Conservation (phyloP, 2,888 invertebrate genomes). For the Cepaea hortensis region DNA sequence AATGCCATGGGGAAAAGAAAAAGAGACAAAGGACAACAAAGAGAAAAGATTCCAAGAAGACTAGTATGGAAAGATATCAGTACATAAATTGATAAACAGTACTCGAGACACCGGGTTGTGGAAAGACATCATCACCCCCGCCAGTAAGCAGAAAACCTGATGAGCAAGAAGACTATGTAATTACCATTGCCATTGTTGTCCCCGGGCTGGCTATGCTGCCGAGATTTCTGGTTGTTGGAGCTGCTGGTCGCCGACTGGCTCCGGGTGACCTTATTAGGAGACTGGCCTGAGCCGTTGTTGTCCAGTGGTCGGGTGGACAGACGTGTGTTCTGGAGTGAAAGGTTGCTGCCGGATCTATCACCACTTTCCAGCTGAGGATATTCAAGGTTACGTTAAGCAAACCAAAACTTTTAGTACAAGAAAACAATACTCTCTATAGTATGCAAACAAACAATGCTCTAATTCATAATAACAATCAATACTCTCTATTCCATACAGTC, state of each 20-base stretch:
- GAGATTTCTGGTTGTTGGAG: slow-evolving; percentile 80
- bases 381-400: no score
- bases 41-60: background rate
- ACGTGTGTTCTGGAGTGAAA: slow-evolving; percentile 85
- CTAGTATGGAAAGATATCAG: no score
- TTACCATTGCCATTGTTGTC: slow-evolving; percentile 77
- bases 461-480: no score
- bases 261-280: slow-evolving; percentile 92
- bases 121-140: no score
- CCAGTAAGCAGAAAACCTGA: no score
- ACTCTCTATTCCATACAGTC: no score
- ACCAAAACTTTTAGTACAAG: no score
- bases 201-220: slow-evolving; percentile 83
- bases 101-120: no score
- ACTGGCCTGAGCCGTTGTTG: slow-evolving; percentile 81
- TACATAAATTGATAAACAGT: background rate
- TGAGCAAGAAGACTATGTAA: background rate
- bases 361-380: slow-evolving; percentile 90
- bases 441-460: no score
- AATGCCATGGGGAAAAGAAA: background rate
- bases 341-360: slow-evolving; percentile 94
- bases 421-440: no score
- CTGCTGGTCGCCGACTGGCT: slow-evolving; percentile 90
- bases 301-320: slow-evolving; percentile 71
- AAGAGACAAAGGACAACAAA: no score